Evolutionary conservation across 1,140 invertebrate genomes (phyloP).

Genomic region (Drosophila sturtevanti): DNA sequence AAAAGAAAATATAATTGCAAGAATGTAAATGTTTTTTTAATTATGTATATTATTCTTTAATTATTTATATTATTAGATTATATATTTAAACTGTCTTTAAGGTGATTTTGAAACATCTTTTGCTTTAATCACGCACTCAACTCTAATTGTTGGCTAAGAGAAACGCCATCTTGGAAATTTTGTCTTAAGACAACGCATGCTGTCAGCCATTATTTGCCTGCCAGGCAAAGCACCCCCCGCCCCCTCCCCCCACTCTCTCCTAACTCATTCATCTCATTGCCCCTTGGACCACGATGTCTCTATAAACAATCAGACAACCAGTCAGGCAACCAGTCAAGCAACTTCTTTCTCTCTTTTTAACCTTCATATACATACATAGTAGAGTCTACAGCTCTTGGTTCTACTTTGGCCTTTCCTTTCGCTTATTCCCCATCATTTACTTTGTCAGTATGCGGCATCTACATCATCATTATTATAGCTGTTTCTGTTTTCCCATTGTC

Average conservation of each 20-base stretch:
- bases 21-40: too few relatives aligned
- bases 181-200: constrained; percentile 61
- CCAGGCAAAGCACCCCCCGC: constrained; percentile 30
- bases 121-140: constrained; percentile 9
- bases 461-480: constrained; percentile 78
- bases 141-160: constrained; percentile 14
- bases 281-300: not conserved
- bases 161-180: constrained; percentile 70
- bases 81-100: not conserved
- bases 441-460: constrained; percentile 80
- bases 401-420: constrained; percentile 35
- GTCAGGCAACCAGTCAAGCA: constrained; percentile 39
- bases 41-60: too few relatives aligned
- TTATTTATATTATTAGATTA: too few relatives aligned
- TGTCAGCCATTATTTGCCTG: constrained; percentile 78
- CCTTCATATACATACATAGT: too few relatives aligned
- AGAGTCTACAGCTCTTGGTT: constrained; percentile 4
- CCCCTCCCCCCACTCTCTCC: not conserved
- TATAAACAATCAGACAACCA: constrained; percentile 61
- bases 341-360: constrained; percentile 14
- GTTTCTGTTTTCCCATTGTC: constrained; percentile 28
- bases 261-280: not conserved
- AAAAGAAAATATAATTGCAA: too few relatives aligned
- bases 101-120: not conserved
- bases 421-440: constrained; percentile 78